phyloP scores from a whole-genome alignment of 2,888 invertebrate species.

The Ormia ochracea region DNA sequence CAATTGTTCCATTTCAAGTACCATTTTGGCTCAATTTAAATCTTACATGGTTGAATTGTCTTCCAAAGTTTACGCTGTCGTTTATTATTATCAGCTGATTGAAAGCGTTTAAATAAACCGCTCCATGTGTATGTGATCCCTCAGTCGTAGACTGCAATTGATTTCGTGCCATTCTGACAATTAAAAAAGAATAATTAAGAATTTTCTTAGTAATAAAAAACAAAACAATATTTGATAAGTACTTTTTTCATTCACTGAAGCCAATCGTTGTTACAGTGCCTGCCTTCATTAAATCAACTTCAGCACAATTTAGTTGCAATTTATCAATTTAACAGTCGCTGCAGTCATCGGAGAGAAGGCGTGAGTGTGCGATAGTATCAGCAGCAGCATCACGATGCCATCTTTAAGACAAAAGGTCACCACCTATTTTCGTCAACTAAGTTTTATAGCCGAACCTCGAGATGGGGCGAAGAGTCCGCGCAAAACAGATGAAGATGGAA shows the following conservation, averaged over 20 bases:
- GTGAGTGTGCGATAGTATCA: neutral
- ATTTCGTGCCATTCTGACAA: slow-evolving; percentile 21
- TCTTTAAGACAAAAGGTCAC: slow-evolving; percentile 84
- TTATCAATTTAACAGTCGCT: slow-evolving; percentile 37
- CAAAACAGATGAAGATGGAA: slow-evolving; percentile 79
- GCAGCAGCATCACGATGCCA: slow-evolving; percentile 78
- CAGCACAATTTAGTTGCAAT: slow-evolving; percentile 31
- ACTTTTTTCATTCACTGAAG: neutral
- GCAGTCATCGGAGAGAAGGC: neutral
- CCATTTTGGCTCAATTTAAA: slow-evolving; percentile 50
- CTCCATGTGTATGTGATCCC: neutral
- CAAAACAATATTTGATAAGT: neutral
- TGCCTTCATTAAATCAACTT: slow-evolving; percentile 54
- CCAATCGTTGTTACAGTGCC: slow-evolving; percentile 6
- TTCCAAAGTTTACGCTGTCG: neutral
- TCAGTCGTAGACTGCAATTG: neutral
- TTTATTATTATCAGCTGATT: neutral
- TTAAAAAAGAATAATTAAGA: slow-evolving; percentile 22
- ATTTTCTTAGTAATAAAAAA: neutral
- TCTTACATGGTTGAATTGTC: slow-evolving; percentile 20
- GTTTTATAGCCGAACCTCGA: slow-evolving; percentile 81
- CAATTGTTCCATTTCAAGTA: slow-evolving; percentile 44
- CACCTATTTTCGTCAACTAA: slow-evolving; percentile 84
- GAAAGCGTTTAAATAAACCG: neutral
- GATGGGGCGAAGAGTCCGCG: slow-evolving; percentile 75